A percentile compares a stretch with the other conserved stretches of the same genome.
These are phyloP conservation scores for Phalacrocorax brasilianus DNA, from an alignment of 2,113 vertebrate species.

Conservation along the genomic window DNA sequence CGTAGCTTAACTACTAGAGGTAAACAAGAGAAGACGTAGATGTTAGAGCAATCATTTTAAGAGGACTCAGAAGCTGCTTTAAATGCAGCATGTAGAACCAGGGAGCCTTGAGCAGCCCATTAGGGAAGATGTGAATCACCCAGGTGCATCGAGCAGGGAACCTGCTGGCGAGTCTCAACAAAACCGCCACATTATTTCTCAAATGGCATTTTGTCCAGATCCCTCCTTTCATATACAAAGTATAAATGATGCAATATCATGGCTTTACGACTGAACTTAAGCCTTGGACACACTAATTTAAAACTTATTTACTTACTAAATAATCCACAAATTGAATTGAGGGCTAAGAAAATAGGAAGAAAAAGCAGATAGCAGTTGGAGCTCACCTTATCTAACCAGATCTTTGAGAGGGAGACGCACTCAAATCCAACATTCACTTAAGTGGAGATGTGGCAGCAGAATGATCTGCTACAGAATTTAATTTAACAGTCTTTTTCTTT, in stretches of 20 bases:
- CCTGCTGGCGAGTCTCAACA: background rate
- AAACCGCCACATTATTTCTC: background rate
- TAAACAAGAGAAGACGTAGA: background rate
- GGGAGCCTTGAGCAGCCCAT: background rate
- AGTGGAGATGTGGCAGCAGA: background rate
- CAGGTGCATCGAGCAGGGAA: background rate
- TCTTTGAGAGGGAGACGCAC: background rate
- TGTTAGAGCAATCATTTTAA: background rate
- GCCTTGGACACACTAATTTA: background rate
- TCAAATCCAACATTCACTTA: background rate
- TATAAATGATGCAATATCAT: background rate
- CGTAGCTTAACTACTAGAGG: background rate
- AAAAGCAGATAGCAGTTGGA: background rate
- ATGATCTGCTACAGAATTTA: background rate
- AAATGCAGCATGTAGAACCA: background rate
- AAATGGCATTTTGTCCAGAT: background rate
- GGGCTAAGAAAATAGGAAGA: background rate
- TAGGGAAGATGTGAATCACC: background rate
- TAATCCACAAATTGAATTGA: background rate
- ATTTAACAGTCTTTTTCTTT: background rate
- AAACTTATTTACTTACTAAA: background rate
- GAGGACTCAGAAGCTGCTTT: background rate
- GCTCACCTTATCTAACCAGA: background rate
- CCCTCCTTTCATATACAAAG: background rate
- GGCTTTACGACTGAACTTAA: background rate